These are phyloP conservation scores for Addax nasomaculatus DNA, from an alignment of 2,113 vertebrate genomes.

Conservation along the genomic window DNA sequence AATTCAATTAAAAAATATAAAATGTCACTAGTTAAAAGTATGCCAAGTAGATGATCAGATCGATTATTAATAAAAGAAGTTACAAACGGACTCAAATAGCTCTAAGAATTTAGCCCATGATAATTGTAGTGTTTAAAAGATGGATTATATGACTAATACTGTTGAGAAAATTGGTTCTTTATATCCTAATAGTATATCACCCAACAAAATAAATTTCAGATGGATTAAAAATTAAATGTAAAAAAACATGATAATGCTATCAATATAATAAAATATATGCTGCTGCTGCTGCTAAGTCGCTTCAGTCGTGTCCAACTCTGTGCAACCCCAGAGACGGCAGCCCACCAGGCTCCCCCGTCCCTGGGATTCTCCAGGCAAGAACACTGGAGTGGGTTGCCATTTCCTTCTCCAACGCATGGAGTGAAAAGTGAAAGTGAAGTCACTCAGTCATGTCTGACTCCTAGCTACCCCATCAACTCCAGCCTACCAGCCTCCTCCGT, in stretches of 20 bases:
- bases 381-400: no score
- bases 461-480: no score
- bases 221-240: neutral
- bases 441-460: no score
- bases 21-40: neutral
- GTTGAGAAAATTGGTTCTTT: neutral
- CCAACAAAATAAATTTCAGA: neutral
- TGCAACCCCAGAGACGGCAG: no score
- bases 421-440: no score
- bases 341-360: no score
- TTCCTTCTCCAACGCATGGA: no score
- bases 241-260: neutral
- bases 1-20: neutral
- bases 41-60: neutral
- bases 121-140: neutral
- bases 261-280: slow-evolving; percentile 4
- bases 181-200: neutral
- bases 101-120: neutral
- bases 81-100: neutral
- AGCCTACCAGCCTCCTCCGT: no score
- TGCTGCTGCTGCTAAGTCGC: no score
- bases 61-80: neutral
- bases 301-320: no score
- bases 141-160: neutral
- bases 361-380: no score